A percentile compares a stretch with the other conserved stretches of the same genome.
Evolutionary conservation across 2,113 vertebrate genomes (phyloP).

Genomic region (Fulmarus glacialis): DNA sequence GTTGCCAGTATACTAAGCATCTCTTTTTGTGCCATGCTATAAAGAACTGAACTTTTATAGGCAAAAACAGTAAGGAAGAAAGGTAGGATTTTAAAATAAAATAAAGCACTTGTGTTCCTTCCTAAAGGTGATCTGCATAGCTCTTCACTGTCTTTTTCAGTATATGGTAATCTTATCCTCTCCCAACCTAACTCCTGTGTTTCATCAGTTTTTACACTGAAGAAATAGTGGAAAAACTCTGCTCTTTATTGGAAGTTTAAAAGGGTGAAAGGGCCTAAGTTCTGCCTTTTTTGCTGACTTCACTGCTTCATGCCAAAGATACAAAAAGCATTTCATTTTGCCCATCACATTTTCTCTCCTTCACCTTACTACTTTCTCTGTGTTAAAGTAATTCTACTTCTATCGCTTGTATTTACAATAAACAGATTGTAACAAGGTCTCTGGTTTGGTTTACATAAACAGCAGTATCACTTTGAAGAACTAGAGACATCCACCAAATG

Average conservation of each 20-base stretch:
- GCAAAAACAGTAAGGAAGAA: not conserved
- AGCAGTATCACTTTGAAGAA: not conserved
- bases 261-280: not conserved
- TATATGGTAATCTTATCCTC: not conserved
- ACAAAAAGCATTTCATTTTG: not conserved
- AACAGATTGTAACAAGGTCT: not conserved
- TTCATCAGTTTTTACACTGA: not conserved
- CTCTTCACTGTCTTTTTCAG: not conserved
- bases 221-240: not conserved
- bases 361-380: not conserved
- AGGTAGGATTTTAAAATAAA: not conserved
- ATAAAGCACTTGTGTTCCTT: not conserved
- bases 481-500: not conserved
- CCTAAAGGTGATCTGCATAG: not conserved
- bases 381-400: not conserved
- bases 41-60: not conserved
- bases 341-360: not conserved
- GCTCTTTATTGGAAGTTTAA: not conserved
- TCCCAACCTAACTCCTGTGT: not conserved
- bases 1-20: not conserved
- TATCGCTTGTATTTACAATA: not conserved
- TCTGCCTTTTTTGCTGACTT: not conserved
- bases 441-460: not conserved
- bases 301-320: not conserved
- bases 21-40: not conserved